These are phyloP conservation scores for Wasmannia auropunctata DNA, from an alignment of 1,140 invertebrate genomes.

Conservation along the genomic window DNA sequence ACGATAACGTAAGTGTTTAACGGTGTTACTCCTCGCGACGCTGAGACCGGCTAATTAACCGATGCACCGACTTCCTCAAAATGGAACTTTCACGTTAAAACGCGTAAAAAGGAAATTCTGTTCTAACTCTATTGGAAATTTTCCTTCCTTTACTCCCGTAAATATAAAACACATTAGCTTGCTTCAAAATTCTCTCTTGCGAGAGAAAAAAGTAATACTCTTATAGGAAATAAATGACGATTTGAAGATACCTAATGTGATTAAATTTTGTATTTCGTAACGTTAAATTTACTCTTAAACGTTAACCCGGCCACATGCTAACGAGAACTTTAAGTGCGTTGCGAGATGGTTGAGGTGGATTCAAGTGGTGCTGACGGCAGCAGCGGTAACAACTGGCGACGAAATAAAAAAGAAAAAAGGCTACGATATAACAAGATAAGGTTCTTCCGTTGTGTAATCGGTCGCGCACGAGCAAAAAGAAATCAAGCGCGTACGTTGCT, in stretches of 20 bases:
- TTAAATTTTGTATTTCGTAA: neutral
- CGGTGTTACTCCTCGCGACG: constrained; percentile 67
- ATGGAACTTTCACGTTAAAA: neutral
- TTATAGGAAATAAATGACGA: neutral
- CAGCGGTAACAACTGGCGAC: neutral
- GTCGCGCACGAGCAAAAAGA: neutral
- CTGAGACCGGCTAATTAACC: constrained; percentile 68
- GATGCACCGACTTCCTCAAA: constrained; percentile 60
- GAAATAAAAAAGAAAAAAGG: neutral
- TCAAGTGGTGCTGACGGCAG: neutral
- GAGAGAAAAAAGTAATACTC: neutral
- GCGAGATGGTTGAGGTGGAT: neutral
- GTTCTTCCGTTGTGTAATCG: neutral
- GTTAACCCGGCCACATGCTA: neutral
- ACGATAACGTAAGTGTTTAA: constrained; percentile 74
- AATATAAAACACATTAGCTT: neutral
- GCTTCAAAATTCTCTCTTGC: neutral
- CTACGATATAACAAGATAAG: neutral
- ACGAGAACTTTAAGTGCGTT: neutral
- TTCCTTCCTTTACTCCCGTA: neutral
- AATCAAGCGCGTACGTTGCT: neutral
- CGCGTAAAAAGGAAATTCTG: neutral
- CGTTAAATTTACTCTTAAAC: neutral
- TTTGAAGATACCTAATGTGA: neutral
- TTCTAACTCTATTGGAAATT: neutral